Conservation (phyloP, 2,797 vertebrate genomes). For the Siniperca undulata region DNA sequence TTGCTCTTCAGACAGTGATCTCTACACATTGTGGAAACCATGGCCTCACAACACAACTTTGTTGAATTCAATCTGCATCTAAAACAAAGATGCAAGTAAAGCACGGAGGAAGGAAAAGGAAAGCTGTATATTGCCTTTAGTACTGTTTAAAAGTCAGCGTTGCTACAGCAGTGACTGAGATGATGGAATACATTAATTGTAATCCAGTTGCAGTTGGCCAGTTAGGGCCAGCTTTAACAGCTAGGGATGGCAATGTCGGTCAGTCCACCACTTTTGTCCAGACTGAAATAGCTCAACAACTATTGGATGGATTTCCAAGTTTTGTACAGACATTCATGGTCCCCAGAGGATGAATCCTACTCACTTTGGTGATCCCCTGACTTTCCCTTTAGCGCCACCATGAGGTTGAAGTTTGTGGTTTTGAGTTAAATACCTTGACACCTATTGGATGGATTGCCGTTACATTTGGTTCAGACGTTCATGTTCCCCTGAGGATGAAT, state of each 20-base stretch:
- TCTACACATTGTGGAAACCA: conserved; percentile 25
- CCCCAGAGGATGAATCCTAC: neutral
- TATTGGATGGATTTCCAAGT: neutral
- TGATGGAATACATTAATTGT: conserved; percentile 16
- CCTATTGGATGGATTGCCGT: neutral
- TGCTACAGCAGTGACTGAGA: neutral
- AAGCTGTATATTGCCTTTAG: conserved; percentile 12
- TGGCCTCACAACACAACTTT: conserved; percentile 11
- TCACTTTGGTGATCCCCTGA: neutral
- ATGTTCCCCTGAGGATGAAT: neutral
- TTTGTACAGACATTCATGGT: neutral
- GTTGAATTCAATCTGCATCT: conserved; percentile 36
- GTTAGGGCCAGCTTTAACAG: neutral
- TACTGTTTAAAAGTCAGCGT: conserved; percentile 15
- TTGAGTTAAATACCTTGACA: neutral
- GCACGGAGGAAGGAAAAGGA: neutral
- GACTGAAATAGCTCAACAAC: neutral
- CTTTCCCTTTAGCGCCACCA: neutral
- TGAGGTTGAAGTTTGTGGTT: neutral
- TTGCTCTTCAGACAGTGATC: conserved; percentile 32
- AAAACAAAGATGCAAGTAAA: conserved; percentile 20
- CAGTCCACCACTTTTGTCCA: neutral
- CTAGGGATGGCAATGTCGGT: neutral
- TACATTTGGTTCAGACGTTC: too few species aligned
- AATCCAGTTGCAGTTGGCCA: neutral